Evolutionary conservation across 2,113 vertebrate genomes (phyloP).

Genomic region (Setophaga kirtlandii): DNA sequence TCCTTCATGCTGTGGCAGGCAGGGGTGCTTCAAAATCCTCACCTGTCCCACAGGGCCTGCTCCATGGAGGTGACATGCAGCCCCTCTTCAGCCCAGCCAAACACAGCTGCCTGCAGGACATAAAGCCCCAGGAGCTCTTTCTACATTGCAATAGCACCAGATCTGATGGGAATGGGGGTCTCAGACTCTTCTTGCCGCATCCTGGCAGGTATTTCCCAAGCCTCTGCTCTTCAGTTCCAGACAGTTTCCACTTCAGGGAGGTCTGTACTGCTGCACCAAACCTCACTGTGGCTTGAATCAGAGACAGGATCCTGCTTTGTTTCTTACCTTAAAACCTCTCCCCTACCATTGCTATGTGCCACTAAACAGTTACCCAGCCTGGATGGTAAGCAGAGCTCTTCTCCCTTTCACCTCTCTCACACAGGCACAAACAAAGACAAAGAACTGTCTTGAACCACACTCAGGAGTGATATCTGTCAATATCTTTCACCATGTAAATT

Average conservation of each 20-base stretch:
- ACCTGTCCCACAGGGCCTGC: neutral
- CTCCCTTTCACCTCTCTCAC: neutral
- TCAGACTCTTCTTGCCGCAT: neutral
- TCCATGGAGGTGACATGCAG: accelerated
- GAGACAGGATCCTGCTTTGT: neutral
- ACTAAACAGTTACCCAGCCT: neutral
- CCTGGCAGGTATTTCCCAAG: neutral
- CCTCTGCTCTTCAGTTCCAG: neutral
- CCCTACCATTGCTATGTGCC: neutral
- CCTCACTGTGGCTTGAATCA: neutral
- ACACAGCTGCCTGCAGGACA: neutral
- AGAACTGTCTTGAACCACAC: neutral
- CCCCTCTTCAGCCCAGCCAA: neutral
- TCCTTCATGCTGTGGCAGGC: accelerated
- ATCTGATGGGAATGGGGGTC: neutral
- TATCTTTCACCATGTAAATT: neutral
- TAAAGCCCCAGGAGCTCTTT: neutral
- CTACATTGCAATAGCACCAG: neutral
- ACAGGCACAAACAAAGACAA: neutral
- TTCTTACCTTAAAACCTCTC: neutral
- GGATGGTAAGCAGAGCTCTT: neutral
- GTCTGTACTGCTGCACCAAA: neutral
- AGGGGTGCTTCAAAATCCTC: neutral
- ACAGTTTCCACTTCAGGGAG: neutral
- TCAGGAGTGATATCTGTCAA: neutral